Evolutionary conservation across 2,797 vertebrate genomes (phyloP), one percentile per base, ranked within the genome.

Genomic region (Chrysolophus pictus): DNA sequence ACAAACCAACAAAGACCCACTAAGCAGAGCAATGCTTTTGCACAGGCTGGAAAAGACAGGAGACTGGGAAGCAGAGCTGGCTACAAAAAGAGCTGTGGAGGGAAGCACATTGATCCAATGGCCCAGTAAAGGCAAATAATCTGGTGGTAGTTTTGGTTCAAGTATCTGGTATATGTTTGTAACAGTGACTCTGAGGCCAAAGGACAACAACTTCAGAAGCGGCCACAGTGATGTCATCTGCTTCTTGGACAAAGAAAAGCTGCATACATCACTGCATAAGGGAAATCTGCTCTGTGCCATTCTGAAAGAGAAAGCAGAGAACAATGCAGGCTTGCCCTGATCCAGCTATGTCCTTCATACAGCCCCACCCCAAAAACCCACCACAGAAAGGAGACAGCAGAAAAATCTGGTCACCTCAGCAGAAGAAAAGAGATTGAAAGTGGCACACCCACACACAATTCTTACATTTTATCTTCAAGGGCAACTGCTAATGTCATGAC

Each of bases 261-360:
- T 22, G 35, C 18, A 1, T 2, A 14, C 0, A 7, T 19, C 28
- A 41, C 33, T 3, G 1, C 6, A 62, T 0, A 19, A 67, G 42
- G n/a, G 37, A 85, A 76, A 59, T 11, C 11, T 26, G 69, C 75
- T 41, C 18, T 46, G 68, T 76, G 22, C 17, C 53, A 42, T 28
- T 53, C n/a, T 53, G 26, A 26, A 76, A 0, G 0, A 19, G 58
- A 46, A 39, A 41, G 44, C 2, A 6, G 67, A 72, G 14, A 35
- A 56, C 41, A 72, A 17, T 1, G 39, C 55, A 62, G 9, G 42
- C 37, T 47, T 46, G 16, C 35, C 42, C 31, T 33, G 17, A 60
- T 16, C 47, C 80, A 77, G 53, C n/a, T 24, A 14, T 51, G 55
- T 42, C 26, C 53, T 42, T 56, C 56, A 42, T 29, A 63, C 0